phyloP scores from a whole-genome alignment of 2,888 invertebrate genomes.

The Bugula neritina region DNA sequence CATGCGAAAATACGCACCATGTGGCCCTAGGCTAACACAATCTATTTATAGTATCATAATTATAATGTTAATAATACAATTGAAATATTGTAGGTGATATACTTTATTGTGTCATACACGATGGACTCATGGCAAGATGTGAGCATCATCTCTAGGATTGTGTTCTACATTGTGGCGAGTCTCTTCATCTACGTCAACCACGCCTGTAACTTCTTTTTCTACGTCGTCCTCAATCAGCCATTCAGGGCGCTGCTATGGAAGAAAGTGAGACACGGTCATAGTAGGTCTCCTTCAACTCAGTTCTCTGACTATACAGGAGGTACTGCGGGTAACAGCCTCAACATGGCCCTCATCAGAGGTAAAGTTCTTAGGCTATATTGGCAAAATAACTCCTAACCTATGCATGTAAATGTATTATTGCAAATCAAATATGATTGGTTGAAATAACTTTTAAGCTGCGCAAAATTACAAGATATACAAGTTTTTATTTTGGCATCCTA shows the following conservation, averaged over 20 bases:
- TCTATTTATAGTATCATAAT: too few relatives aligned
- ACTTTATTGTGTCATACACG: neutral
- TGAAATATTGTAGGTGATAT: constrained; percentile 7
- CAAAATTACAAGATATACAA: too few relatives aligned
- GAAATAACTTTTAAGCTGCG: too few relatives aligned
- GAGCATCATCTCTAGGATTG: neutral
- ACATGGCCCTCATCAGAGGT: neutral
- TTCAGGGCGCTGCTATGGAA: constrained; percentile 10
- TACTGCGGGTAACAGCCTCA: neutral
- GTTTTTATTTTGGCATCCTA: too few relatives aligned
- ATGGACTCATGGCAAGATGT: neutral
- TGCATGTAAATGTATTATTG: too few relatives aligned
- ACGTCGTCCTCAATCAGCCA: constrained; percentile 4
- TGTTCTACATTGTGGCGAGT: neutral
- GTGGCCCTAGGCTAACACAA: too few relatives aligned
- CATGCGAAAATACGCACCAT: too few relatives aligned
- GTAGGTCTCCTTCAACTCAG: neutral
- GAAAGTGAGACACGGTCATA: neutral
- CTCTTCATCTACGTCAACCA: constrained; percentile 7
- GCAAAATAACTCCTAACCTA: too few relatives aligned
- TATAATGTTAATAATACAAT: too few relatives aligned
- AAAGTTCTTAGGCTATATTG: too few relatives aligned
- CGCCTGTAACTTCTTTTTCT: constrained; percentile 24
- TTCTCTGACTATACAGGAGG: neutral
- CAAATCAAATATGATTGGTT: too few relatives aligned